phyloP scores from a whole-genome alignment of 1,140 invertebrate genomes.

The Drosophila pseudoananassae region DNA sequence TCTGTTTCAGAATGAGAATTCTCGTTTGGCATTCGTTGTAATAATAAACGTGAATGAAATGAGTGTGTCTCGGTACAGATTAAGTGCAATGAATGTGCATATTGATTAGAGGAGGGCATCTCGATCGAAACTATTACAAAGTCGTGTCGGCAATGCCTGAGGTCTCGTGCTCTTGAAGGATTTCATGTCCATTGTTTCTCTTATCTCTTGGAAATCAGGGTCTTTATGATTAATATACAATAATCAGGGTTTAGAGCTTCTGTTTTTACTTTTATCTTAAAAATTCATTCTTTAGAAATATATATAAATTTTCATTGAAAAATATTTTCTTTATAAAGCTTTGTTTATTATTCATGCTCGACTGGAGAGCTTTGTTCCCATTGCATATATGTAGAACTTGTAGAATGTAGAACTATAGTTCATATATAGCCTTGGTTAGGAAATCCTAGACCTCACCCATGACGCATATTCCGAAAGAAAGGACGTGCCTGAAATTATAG shows the following conservation, averaged over 20 bases:
- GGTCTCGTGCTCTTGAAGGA: constrained; percentile 20
- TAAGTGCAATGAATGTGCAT: constrained; percentile 73
- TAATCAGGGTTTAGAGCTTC: constrained; percentile 2
- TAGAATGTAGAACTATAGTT: too few relatives aligned
- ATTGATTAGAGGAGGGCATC: constrained; percentile 56
- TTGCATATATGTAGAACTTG: constrained; percentile 2
- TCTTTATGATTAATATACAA: not conserved
- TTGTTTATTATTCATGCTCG: constrained; percentile 9
- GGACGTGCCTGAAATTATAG: constrained; percentile 57
- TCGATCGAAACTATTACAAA: constrained; percentile 24
- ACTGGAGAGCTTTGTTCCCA: constrained; percentile 23
- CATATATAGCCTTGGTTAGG: not conserved
- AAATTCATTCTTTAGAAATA: too few relatives aligned
- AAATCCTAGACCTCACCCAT: constrained; percentile 14
- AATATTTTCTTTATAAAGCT: too few relatives aligned
- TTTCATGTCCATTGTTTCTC: constrained; percentile 9
- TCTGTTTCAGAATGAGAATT: constrained; percentile 15
- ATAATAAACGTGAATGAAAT: constrained; percentile 64
- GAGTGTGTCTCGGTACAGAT: constrained; percentile 23
- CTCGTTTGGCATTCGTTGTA: constrained; percentile 52
- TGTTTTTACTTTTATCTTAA: too few relatives aligned
- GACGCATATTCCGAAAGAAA: constrained; percentile 9
- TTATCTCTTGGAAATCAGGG: not conserved
- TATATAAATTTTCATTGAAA: too few relatives aligned
- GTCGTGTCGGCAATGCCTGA: constrained; percentile 5